These are phyloP conservation scores for Bufo gargarizans DNA, from an alignment of 2,113 vertebrate genomes.

Conservation along the genomic window DNA sequence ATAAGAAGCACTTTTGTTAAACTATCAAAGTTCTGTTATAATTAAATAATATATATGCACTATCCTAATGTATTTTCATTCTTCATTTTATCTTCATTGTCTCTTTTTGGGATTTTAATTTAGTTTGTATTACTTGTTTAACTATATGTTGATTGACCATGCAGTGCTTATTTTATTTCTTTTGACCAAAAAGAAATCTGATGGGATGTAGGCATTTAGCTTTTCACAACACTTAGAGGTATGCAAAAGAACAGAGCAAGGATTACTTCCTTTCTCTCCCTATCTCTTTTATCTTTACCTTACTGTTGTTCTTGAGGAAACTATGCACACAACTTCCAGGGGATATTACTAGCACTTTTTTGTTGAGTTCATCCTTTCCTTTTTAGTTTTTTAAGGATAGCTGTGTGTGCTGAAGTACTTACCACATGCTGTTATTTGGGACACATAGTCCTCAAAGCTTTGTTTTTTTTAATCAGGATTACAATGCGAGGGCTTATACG, in stretches of 20 bases:
- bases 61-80: background rate
- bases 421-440: conserved; percentile 57
- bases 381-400: conserved; percentile 53
- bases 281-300: conserved; percentile 52
- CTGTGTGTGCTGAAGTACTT: conserved; percentile 58
- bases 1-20: too few relatives aligned
- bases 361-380: conserved; percentile 48
- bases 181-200: background rate
- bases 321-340: conserved; percentile 53
- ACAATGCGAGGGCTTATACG: conserved; percentile 47
- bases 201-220: background rate
- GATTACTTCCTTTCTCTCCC: conserved; percentile 40
- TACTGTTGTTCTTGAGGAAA: conserved; percentile 52
- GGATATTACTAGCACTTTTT: conserved; percentile 50
- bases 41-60: background rate
- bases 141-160: background rate
- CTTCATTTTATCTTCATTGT: background rate
- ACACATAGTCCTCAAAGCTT: conserved; percentile 54
- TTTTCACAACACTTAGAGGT: conserved; percentile 23
- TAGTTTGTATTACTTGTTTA: background rate
- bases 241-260: conserved; percentile 38
- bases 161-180: background rate
- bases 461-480: conserved; percentile 59
- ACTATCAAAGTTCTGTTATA: too few relatives aligned
- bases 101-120: background rate